Conservation (phyloP, 2,797 vertebrate genomes). For the Huso huso region DNA sequence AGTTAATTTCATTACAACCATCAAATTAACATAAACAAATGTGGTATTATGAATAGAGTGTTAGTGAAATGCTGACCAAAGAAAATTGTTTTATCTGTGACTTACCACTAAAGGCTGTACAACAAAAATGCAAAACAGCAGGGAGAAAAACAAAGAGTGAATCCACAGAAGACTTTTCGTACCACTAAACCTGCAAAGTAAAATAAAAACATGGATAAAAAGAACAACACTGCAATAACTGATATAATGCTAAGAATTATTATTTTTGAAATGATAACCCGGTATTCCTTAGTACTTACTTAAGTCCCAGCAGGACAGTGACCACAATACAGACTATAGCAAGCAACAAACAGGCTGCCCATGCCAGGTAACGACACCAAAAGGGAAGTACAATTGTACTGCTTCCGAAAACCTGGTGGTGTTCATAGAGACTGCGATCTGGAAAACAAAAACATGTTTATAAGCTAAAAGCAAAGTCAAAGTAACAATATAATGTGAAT, state of each 20-base stretch:
- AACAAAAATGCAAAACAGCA: conserved; percentile 59
- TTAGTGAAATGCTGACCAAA: too few species aligned
- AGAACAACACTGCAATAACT: too few species aligned
- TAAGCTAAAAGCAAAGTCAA: background rate
- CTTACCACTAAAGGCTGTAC: conserved; percentile 61
- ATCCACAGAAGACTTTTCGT: conserved; percentile 55
- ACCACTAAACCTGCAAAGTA: conserved; percentile 52
- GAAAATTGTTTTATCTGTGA: background rate
- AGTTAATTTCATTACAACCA: too few species aligned
- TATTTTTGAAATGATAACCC: too few species aligned
- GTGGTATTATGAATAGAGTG: background rate
- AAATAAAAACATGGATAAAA: conserved; percentile 13
- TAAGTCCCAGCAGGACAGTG: conserved; percentile 52
- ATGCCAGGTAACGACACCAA: conserved; percentile 44
- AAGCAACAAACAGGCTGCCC: conserved; percentile 49
- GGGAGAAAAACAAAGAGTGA: conserved; percentile 57
- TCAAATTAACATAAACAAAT: background rate
- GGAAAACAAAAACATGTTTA: background rate
- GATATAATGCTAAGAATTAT: too few species aligned
- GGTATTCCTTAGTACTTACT: conserved; percentile 38
- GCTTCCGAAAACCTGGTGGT: background rate
- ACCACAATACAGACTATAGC: conserved; percentile 40
- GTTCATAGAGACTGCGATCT: conserved; percentile 5
- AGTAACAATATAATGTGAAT: background rate
- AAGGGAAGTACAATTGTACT: conserved; percentile 12